Percentiles rank a stretch among this genome's conserved stretches.
phyloP scores from a whole-genome alignment of 2,113 vertebrate species.

The Coreoperca whiteheadi region DNA sequence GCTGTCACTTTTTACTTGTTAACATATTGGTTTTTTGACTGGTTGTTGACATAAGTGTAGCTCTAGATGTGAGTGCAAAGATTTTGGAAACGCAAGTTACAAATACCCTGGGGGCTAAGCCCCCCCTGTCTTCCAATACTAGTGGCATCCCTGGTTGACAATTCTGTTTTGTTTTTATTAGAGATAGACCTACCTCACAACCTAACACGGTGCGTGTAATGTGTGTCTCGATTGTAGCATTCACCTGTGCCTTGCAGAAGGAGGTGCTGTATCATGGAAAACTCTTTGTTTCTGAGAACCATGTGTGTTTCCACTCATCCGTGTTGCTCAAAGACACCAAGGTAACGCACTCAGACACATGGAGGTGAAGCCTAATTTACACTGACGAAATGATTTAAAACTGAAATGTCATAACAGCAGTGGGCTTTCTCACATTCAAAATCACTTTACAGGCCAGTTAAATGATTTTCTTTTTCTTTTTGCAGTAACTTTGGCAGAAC shows the following conservation, averaged over 20 bases:
- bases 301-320: slow-evolving; percentile 87
- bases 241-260: slow-evolving; percentile 87
- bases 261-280: slow-evolving; percentile 88
- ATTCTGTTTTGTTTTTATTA: not conserved
- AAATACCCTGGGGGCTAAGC: no score
- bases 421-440: not conserved
- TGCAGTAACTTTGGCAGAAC: not conserved
- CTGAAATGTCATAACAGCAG: not conserved
- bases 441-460: not conserved
- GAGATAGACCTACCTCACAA: not conserved
- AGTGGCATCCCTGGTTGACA: no score
- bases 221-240: slow-evolving; percentile 67
- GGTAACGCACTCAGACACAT: slow-evolving; percentile 68
- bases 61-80: no score
- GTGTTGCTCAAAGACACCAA: slow-evolving; percentile 89
- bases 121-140: no score
- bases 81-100: no score
- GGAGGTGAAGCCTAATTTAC: not conserved
- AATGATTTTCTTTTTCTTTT: not conserved
- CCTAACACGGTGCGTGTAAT: not conserved
- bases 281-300: slow-evolving; percentile 82
- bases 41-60: no score
- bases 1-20: no score
- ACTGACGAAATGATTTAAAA: not conserved
- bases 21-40: no score